A percentile compares a stretch with the other conserved stretches of the same genome.
These are phyloP conservation scores for Ctena decussata DNA, from an alignment of 2,888 invertebrate genomes.

Conservation along the genomic window DNA sequence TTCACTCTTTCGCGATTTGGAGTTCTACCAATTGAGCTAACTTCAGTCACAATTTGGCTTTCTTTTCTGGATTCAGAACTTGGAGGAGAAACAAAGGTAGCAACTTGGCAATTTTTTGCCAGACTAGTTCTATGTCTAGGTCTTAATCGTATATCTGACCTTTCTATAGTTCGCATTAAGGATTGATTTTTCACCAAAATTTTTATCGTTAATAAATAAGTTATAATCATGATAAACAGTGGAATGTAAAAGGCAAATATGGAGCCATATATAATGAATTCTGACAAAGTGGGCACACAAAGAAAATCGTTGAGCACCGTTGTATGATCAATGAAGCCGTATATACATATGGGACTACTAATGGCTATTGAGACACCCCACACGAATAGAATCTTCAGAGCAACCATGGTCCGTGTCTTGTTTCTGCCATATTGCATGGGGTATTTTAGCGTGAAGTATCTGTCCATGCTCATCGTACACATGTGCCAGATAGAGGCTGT, in stretches of 20 bases:
- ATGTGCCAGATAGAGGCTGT: slow-evolving; percentile 89
- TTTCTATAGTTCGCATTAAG: slow-evolving; percentile 76
- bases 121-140: slow-evolving; percentile 32
- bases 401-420: slow-evolving; percentile 85
- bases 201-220: slow-evolving; percentile 96
- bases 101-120: slow-evolving; percentile 43
- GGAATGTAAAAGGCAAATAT: slow-evolving; percentile 99
- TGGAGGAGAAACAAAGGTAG: slow-evolving; percentile 66
- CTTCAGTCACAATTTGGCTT: slow-evolving; percentile 65
- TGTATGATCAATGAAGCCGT: slow-evolving; percentile 79
- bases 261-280: slow-evolving; percentile 92
- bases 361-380: slow-evolving; percentile 93
- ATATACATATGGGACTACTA: slow-evolving; percentile 86
- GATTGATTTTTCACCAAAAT: slow-evolving; percentile 92
- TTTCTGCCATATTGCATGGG: slow-evolving; percentile 91
- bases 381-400: slow-evolving; percentile 95
- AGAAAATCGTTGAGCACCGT: slow-evolving; percentile 78
- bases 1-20: slow-evolving; percentile 51
- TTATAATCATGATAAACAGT: slow-evolving; percentile 96
- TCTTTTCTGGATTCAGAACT: slow-evolving; percentile 62
- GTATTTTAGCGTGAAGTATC: slow-evolving; percentile 96
- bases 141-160: slow-evolving; percentile 67
- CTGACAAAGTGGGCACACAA: slow-evolving; percentile 80
- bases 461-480: slow-evolving; percentile 89
- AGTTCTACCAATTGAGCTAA: slow-evolving; percentile 60